These are phyloP conservation scores for Pycnonotus jocosus DNA, from an alignment of 2,113 vertebrate genomes.

Conservation along the genomic window DNA sequence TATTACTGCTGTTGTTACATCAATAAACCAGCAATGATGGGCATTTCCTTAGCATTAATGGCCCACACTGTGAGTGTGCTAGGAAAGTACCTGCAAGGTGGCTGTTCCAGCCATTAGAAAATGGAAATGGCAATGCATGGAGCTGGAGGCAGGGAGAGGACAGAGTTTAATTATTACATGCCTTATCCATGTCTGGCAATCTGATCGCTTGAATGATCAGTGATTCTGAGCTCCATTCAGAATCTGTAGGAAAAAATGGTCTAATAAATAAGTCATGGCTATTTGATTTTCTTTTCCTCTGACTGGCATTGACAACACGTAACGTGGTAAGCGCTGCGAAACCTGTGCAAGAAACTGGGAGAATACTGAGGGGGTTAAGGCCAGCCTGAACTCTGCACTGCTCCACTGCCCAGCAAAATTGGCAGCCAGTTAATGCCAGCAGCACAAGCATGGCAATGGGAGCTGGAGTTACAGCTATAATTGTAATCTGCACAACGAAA, in stretches of 20 bases:
- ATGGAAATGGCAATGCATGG: background rate
- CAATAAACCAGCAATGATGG: background rate
- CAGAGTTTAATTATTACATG: background rate
- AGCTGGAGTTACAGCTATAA: background rate
- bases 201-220: background rate
- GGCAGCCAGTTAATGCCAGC: background rate
- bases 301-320: background rate
- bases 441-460: background rate
- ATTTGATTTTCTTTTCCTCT: slow-evolving; percentile 21
- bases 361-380: background rate
- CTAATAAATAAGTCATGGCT: slow-evolving; percentile 26
- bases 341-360: background rate
- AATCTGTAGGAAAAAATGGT: background rate
- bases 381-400: slow-evolving; percentile 6
- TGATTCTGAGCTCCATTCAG: background rate
- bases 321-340: background rate
- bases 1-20: background rate
- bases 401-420: slow-evolving; percentile 30
- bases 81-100: background rate
- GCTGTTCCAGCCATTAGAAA: background rate
- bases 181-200: background rate
- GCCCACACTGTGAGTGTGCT: background rate
- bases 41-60: background rate
- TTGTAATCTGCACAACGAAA: background rate
- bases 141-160: background rate